Evolutionary conservation across 2,888 invertebrate species (phyloP), one percentile per base, ranked within the genome.

Genomic region (Cinara cedri): DNA sequence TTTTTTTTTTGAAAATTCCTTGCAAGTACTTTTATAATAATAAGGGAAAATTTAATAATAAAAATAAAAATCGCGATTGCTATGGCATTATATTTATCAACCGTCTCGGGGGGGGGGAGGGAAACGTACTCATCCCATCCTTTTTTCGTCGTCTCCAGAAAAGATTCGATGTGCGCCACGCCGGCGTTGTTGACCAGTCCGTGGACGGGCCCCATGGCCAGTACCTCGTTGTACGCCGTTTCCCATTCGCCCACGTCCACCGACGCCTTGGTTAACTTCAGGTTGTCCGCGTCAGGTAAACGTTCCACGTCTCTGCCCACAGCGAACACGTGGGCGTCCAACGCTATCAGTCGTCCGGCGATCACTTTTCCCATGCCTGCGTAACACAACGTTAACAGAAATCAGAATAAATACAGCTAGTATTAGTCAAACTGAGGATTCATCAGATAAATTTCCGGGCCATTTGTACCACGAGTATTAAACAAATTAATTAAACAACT

Each of bases 171-270:
- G 57, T 88, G 85, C 3, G 91, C 91, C 34, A 92, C 86, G 1
- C 91, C 97, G 0, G 96, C 97, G 88, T 96, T 97, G 84, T 97
- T 97, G 0, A 97, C 95, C 46, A 97, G 86, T 6, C 94, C 89
- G 86, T 97, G 93, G 82, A 96, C 89, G 81, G 87, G 87, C 0
- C 90, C 90, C 24, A 92, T 87, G 57, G 90, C 87, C 82, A 88
- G 87, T 72, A 86, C 82, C 0, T 93, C 84, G 0, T 87, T 89
- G 81, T 90, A 88, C 0, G 94, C 92, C 81, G 88, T 89, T 3
- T 90, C 87, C 95, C 96, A 96, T 84, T 95, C 88, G 8, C 87
- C 86, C 44, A 97, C 84, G 85, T 97, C 93, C 0, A 91, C 90
- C 75, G 88, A 87, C n/a, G 95, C 87, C 0, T 89, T 89, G 83